Base-by-base conservation (phyloP, 2,113 vertebrate genomes). In the Alectura lathami region DNA sequence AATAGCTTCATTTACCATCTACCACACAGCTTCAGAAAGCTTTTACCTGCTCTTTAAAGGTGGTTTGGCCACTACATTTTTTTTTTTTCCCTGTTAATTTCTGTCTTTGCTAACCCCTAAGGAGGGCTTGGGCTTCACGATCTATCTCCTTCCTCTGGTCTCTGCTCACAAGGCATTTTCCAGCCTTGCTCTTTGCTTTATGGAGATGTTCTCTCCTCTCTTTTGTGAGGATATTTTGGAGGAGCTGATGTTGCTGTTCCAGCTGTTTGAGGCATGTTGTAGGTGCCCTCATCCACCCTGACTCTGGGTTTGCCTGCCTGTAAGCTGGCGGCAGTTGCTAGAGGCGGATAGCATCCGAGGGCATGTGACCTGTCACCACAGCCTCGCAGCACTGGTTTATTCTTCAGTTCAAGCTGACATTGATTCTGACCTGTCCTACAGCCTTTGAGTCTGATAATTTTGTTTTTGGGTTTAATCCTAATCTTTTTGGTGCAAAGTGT, bases 381-480 rank as follows among this genome's bases (percentile, higher is more conserved):
- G 60, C 56, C 79, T 90, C 53, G 45, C 32, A 91, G 83, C 32
- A 14, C 56, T 82, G 69, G 85, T 95, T 91, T 82, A 77, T 84
- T 83, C 70, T 70, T 38, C 12, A 38, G 26, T 74, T 91, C 95
- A 94, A 85, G 86, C 36, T 94, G 79, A 70, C 95, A 93, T 88
- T 56, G 67, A 94, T 88, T 78, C 75, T 45, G 15, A 79, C 59
- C 83, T 86, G 54, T 95, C 86, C 93, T 76, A 47, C 82, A 80
- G 56, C 68, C 67, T 80, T 75, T 38, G 2, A 38, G 85, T 78
- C 87, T 78, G 36, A 70, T 83, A 94, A 83, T n/a, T 16, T 83
- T 69, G 38, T 68, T 87, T 92, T 70, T 59, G 22, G 57, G 24
- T 69, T 93, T 87, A 89, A 75, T 86, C 68, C 59, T 68, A 66